Conservation (phyloP, 2,113 vertebrate species). For the Oryzias javanicus region DNA sequence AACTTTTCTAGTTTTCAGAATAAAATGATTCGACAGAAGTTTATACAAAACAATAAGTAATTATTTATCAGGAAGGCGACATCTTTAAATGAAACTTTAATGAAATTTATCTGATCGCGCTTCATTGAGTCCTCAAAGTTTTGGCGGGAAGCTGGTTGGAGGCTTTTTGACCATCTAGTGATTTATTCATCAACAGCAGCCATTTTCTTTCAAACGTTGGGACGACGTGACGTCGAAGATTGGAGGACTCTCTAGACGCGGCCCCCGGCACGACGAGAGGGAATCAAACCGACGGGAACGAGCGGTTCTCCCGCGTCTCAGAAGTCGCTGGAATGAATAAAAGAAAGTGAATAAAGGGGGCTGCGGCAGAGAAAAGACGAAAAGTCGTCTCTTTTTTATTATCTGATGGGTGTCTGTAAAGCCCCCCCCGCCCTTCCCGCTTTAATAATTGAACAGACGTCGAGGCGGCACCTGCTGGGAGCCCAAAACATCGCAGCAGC, state of each 20-base stretch:
- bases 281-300: constrained; percentile 67
- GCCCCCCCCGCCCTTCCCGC: constrained; percentile 80
- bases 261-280: constrained; percentile 46
- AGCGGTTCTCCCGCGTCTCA: constrained; percentile 68
- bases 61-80: no score
- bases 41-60: no score
- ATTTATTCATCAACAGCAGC: not conserved
- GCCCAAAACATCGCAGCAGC: constrained; percentile 85
- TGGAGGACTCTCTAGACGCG: constrained; percentile 25
- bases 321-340: constrained; percentile 61
- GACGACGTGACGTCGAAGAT: constrained; percentile 41
- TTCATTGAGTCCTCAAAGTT: no score
- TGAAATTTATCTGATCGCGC: no score
- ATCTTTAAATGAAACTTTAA: no score
- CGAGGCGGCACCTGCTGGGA: constrained; percentile 92
- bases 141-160: no score
- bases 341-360: constrained; percentile 64
- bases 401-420: constrained; percentile 83
- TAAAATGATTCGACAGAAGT: no score
- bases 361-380: not conserved
- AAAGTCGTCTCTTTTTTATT: constrained; percentile 73
- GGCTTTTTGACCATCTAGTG: no score
- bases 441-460: constrained; percentile 96
- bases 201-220: constrained; percentile 15
- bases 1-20: no score